Conservation (phyloP, 2,113 vertebrate genomes). For the Picathartes gymnocephalus region DNA sequence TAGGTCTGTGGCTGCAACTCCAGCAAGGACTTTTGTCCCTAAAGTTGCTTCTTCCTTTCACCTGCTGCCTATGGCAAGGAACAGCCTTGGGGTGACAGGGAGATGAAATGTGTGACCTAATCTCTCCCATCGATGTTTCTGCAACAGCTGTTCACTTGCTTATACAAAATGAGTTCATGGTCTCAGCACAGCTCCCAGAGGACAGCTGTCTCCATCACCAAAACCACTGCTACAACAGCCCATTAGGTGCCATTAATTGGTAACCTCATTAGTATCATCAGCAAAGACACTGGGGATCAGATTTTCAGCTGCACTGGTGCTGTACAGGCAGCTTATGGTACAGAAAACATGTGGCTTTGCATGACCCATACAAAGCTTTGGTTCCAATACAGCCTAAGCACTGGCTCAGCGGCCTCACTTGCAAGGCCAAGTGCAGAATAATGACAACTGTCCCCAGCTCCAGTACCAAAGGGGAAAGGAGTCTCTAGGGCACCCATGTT, state of each 20-base stretch:
- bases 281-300: not conserved
- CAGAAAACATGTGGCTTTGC: not conserved
- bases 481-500: not conserved
- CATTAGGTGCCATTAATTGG: slow-evolving; percentile 58
- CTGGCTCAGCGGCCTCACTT: not conserved
- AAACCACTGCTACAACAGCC: slow-evolving; percentile 17
- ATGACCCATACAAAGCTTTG: not conserved
- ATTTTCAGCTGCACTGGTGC: not conserved
- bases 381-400: not conserved
- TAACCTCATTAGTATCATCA: slow-evolving; percentile 44
- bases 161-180: slow-evolving; percentile 24
- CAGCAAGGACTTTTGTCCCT: not conserved
- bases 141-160: slow-evolving; percentile 43
- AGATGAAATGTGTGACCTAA: not conserved
- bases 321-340: not conserved
- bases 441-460: not conserved
- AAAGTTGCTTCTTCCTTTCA: not conserved
- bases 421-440: not conserved
- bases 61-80: not conserved
- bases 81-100: not conserved
- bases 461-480: not conserved
- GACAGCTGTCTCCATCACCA: slow-evolving; percentile 38
- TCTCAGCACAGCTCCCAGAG: slow-evolving; percentile 14
- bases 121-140: not conserved
- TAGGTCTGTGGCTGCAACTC: not conserved